Percentiles rank a stretch among this genome's conserved stretches.
Conservation (phyloP, 2,113 vertebrate species). For the Channa argus region DNA sequence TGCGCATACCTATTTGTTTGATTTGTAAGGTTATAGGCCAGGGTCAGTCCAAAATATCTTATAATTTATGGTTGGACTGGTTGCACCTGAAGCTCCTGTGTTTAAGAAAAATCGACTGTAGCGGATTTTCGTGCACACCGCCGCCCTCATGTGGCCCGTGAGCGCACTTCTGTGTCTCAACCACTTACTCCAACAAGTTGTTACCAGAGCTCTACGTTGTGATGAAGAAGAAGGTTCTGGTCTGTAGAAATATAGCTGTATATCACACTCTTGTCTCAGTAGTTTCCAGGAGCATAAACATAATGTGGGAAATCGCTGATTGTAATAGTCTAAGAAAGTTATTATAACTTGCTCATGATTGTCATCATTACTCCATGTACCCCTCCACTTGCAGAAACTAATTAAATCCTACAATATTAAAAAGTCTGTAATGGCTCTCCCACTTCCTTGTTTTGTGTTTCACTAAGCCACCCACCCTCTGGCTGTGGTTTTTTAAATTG, state of each 20-base stretch:
- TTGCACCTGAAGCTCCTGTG: neutral
- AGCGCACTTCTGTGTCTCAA: neutral
- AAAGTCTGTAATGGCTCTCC: neutral
- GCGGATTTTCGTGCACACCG: neutral
- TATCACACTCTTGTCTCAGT: neutral
- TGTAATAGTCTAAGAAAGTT: too few species aligned
- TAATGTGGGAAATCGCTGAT: too few species aligned
- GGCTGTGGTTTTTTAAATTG: neutral
- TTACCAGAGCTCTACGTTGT: neutral
- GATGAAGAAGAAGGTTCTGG: neutral
- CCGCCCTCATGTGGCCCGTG: constrained; percentile 53
- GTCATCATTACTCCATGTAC: neutral
- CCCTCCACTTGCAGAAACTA: neutral
- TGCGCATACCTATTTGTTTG: too few species aligned
- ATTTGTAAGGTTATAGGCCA: too few species aligned
- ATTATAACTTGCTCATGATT: neutral
- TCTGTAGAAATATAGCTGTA: neutral
- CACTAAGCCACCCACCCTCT: neutral
- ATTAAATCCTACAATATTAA: constrained; percentile 7
- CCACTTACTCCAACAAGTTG: too few species aligned
- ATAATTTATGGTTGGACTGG: too few species aligned
- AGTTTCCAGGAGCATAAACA: neutral
- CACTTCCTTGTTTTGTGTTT: neutral
- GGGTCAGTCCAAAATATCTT: too few species aligned
- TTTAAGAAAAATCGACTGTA: neutral